phyloP scores from a whole-genome alignment of 2,797 vertebrate genomes.

The Siniperca scherzeri region DNA sequence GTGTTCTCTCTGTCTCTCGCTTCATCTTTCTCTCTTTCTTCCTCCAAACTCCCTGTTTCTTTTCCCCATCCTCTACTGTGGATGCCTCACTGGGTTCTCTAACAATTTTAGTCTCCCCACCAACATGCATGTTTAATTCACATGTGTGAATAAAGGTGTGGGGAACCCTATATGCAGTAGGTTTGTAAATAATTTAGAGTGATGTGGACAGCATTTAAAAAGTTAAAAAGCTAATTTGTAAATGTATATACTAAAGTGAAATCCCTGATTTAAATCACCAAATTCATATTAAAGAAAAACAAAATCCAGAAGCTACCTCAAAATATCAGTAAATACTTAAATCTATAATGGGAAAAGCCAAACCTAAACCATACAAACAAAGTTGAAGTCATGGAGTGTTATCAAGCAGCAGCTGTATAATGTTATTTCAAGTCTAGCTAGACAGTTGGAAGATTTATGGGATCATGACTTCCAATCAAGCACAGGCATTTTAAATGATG shows the following conservation, averaged over 20 bases:
- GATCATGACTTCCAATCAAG: constrained; percentile 51
- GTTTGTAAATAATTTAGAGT: not conserved
- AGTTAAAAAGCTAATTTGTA: not conserved
- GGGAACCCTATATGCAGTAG: not conserved
- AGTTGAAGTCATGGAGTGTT: not conserved
- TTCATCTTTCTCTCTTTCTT: constrained; percentile 39
- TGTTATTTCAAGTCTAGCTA: constrained; percentile 34
- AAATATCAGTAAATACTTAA: not conserved
- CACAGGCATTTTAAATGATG: constrained; percentile 28
- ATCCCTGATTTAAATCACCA: not conserved
- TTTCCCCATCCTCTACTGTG: not conserved
- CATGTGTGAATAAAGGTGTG: not conserved
- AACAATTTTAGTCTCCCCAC: not conserved
- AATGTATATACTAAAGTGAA: not conserved
- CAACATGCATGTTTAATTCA: constrained; percentile 3
- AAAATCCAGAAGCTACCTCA: not conserved
- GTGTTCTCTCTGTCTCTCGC: constrained; percentile 37
- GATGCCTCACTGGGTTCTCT: constrained; percentile 1
- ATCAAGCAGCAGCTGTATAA: constrained; percentile 26
- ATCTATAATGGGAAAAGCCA: not conserved
- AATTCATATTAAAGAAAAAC: not conserved
- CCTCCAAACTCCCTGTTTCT: not conserved
- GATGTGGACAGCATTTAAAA: not conserved
- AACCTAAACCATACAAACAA: not conserved
- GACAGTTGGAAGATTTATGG: constrained; percentile 54